These are phyloP conservation scores for Oreotragus oreotragus DNA, from an alignment of 2,113 vertebrate genomes.

Conservation along the genomic window DNA sequence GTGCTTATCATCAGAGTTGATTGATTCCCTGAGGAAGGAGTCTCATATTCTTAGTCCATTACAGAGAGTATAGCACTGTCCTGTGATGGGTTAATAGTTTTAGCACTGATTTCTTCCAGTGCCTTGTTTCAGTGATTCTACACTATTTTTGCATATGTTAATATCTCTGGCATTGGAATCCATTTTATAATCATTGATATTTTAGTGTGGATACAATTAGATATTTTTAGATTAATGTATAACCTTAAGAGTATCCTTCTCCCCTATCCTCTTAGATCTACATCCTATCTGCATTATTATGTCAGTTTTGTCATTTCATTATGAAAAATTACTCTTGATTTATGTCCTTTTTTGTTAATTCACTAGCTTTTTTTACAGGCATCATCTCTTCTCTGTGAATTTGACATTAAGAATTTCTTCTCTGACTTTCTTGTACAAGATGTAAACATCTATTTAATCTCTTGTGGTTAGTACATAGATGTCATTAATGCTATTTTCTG, in stretches of 20 bases:
- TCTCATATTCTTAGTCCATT: neutral
- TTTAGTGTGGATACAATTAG: neutral
- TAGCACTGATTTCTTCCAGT: neutral
- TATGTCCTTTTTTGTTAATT: neutral
- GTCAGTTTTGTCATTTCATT: constrained; percentile 12
- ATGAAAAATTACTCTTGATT: constrained; percentile 37
- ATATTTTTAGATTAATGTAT: constrained; percentile 21
- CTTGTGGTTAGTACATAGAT: neutral
- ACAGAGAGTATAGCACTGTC: neutral
- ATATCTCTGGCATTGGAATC: neutral
- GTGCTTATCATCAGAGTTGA: neutral
- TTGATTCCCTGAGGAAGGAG: neutral
- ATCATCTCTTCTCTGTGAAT: constrained; percentile 1
- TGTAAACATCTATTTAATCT: neutral
- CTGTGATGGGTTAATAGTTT: neutral
- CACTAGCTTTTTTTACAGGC: neutral
- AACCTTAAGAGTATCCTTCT: neutral
- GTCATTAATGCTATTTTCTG: neutral
- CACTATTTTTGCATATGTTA: neutral
- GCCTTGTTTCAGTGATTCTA: neutral
- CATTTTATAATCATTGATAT: neutral
- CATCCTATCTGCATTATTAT: neutral
- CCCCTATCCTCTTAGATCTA: neutral
- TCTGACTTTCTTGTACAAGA: neutral
- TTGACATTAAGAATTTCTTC: constrained; percentile 1